Evolutionary conservation across 2,113 vertebrate genomes (phyloP).

Genomic region (Columba livia): DNA sequence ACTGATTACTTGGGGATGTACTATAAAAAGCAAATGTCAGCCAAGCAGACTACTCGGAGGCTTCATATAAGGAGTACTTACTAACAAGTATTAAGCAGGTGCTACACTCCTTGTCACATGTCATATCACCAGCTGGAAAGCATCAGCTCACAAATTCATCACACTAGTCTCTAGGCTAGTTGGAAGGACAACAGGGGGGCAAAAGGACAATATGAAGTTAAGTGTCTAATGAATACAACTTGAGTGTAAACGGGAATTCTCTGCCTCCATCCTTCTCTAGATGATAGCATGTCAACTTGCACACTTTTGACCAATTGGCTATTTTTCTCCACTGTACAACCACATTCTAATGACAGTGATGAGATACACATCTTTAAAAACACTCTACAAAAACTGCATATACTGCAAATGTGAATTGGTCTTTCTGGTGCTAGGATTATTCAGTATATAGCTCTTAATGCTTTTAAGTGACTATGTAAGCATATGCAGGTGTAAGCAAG

Average conservation of each 20-base stretch:
- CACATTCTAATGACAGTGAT: neutral
- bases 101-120: neutral
- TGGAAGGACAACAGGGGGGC: neutral
- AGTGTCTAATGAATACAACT: neutral
- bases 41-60: neutral
- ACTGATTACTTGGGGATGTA: neutral
- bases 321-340: neutral
- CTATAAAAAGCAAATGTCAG: neutral
- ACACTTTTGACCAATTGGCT: neutral
- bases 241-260: neutral
- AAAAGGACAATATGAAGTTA: neutral
- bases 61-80: neutral
- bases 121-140: neutral
- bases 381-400: neutral
- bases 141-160: neutral
- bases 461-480: neutral
- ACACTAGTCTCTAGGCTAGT: neutral
- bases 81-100: neutral
- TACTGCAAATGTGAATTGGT: neutral
- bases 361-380: neutral
- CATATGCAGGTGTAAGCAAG: neutral
- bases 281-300: rapidly evolving
- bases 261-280: neutral
- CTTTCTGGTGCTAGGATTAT: neutral
- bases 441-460: neutral